phyloP scores from a whole-genome alignment of 1,140 invertebrate species.

The Aphelenchoides besseyi region DNA sequence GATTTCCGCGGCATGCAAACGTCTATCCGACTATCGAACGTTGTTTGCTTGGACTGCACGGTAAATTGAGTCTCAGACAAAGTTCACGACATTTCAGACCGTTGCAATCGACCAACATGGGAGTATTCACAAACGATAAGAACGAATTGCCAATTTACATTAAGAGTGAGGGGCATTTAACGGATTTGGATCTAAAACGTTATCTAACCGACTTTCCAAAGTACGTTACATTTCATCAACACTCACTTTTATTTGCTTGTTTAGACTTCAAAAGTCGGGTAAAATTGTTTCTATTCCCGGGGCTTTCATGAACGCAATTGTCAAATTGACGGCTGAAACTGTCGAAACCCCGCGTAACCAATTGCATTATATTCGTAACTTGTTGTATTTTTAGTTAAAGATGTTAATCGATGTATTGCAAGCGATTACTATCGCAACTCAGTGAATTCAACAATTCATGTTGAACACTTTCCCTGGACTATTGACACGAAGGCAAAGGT shows the following conservation, averaged over 20 bases:
- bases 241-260: conserved; percentile 7
- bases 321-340: conserved; percentile 31
- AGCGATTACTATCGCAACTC: conserved; percentile 29
- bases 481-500: conserved; percentile 25
- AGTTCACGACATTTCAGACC: background rate
- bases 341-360: conserved; percentile 40
- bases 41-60: conserved; percentile 41
- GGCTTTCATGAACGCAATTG: conserved; percentile 29
- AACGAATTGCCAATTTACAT: conserved; percentile 34
- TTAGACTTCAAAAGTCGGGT: conserved; percentile 44
- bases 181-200: conserved; percentile 43
- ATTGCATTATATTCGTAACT: conserved; percentile 2
- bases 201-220: conserved; percentile 35
- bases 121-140: background rate
- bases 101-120: conserved; percentile 6
- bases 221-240: conserved; percentile 12
- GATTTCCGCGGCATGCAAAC: conserved; percentile 21
- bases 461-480: background rate
- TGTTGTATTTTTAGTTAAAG: conserved; percentile 16
- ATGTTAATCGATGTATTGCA: background rate
- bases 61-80: conserved; percentile 3
- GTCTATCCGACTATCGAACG: conserved; percentile 38
- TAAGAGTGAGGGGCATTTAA: conserved; percentile 40
- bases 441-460: conserved; percentile 37
- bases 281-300: conserved; percentile 37